Conservation (phyloP, 2,797 vertebrate genomes). For the Momotus momota region DNA sequence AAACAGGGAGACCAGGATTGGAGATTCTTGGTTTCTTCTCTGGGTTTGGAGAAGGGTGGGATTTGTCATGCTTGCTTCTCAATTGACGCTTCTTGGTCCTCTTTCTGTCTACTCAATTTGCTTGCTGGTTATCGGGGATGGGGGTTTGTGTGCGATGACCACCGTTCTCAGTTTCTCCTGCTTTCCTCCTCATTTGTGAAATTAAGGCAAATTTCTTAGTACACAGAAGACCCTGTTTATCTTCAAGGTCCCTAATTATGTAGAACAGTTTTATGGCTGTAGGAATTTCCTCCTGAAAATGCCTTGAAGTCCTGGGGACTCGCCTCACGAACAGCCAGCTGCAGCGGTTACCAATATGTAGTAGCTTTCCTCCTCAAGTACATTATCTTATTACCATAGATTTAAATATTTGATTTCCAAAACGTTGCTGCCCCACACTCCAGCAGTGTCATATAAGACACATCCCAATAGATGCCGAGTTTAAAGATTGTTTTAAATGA, state of each 20-base stretch:
- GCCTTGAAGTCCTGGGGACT: background rate
- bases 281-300: background rate
- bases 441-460: background rate
- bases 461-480: conserved; percentile 8
- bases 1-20: background rate
- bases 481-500: conserved; percentile 70
- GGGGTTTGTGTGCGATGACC: background rate
- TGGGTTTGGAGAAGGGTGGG: background rate
- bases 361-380: background rate
- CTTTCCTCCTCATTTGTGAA: background rate
- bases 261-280: background rate
- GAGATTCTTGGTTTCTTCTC: background rate
- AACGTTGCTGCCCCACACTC: background rate
- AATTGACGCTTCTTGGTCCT: background rate
- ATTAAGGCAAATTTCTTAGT: background rate
- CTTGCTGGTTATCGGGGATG: background rate
- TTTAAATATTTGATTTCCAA: conserved; percentile 55
- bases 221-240: rapidly evolving
- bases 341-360: background rate
- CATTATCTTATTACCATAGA: conserved; percentile 10
- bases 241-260: background rate
- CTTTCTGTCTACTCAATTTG: background rate
- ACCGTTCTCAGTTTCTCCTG: background rate
- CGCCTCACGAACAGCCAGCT: background rate
- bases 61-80: background rate